Base-by-base conservation (phyloP, 2,797 vertebrate genomes). In the Podarcis lilfordi region DNA sequence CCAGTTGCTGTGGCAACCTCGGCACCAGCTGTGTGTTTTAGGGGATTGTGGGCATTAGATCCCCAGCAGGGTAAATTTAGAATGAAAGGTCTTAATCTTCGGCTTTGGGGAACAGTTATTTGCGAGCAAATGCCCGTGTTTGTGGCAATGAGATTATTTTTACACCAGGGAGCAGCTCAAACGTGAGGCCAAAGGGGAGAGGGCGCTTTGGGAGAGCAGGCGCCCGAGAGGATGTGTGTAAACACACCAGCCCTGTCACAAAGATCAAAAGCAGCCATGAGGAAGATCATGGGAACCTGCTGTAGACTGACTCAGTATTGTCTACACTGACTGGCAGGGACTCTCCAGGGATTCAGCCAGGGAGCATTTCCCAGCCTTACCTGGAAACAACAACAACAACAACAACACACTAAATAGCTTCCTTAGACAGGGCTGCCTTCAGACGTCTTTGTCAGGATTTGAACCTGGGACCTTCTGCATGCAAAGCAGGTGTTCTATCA, bases 81-180 rank as follows among this genome's bases (percentile, higher is more conserved):
- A 77, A 68, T 23, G 88, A 88, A 92, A 85, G 59, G 61, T 64
- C 85, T 78, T 79, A 19, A 61, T 80, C 76, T 86, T 85, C 35
- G 7, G 0, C 0, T 86, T 64, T 55, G 66, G 66, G 0, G 0
- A 55, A 61, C 50, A 68, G 37, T 23, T 71, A 71, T 77, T 40
- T 37, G 45, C 11, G 88, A 83, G 55, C 7, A 37, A 45, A 59
- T 80, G 88, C n/a, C 74, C 71, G 55, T 17, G 72, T 29, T 82
- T 15, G 64, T 55, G 88, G 84, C 74, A 84, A 50, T 74, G 11
- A 50, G 50, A 29, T 17, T 0, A 2, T 68, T 80, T 84, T 80
- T 79, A 45, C 66, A 32, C 37, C 40, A 40, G 21, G 25, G 45
- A 37, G n/a, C 37, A 61, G 64, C 25, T 32, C 45, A 55, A 55